Conservation (phyloP, 2,888 invertebrate genomes). For the Scelioninae gen. 1 region DNA sequence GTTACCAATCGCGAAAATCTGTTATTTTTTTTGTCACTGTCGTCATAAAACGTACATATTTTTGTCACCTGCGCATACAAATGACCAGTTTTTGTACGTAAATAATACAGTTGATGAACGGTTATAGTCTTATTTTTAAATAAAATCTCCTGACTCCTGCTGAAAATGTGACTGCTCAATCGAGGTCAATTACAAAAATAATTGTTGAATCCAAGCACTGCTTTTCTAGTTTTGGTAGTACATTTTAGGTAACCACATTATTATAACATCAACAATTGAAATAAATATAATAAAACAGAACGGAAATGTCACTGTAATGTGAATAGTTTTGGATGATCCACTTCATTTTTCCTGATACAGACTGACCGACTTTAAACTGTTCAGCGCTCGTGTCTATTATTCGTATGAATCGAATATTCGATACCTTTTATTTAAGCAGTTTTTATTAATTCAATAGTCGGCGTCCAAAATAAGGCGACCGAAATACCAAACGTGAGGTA, state of each 20-base stretch:
- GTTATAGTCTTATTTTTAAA: conserved; percentile 25
- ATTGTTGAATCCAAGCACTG: too few species aligned
- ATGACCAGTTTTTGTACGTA: conserved; percentile 17
- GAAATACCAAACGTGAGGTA: conserved; percentile 3
- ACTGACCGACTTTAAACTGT: conserved; percentile 10
- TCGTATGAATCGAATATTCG: conserved; percentile 17
- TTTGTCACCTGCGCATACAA: conserved; percentile 5
- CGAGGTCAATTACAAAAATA: not conserved
- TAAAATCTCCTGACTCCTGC: not conserved
- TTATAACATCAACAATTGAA: too few species aligned
- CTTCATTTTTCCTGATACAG: not conserved
- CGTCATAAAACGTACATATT: not conserved
- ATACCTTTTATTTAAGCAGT: conserved; percentile 12
- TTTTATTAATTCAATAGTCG: conserved; percentile 28
- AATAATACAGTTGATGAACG: conserved; percentile 18
- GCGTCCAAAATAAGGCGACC: conserved; percentile 25
- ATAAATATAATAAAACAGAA: too few species aligned
- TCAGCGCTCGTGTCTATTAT: conserved; percentile 5
- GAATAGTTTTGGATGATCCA: too few species aligned
- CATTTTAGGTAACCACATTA: too few species aligned
- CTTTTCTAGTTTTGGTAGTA: too few species aligned
- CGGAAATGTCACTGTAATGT: not conserved
- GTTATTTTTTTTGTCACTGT: conserved; percentile 19
- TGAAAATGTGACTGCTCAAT: not conserved
- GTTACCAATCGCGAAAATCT: conserved; percentile 24